A percentile compares a stretch with the other conserved stretches of the same genome.
phyloP scores from a whole-genome alignment of 2,888 invertebrate genomes.

The Cyaniris semiargus region DNA sequence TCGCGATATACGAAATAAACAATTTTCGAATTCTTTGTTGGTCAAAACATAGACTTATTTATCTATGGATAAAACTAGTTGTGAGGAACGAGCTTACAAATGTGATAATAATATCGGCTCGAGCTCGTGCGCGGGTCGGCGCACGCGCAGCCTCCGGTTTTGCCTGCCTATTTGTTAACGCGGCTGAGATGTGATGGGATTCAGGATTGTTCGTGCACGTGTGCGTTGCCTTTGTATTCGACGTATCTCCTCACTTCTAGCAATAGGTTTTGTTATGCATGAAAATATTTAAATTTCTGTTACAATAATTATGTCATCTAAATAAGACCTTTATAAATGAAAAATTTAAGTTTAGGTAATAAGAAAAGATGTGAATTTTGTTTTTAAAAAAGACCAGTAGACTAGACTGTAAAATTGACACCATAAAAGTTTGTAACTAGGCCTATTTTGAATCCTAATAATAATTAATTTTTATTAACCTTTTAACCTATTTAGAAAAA shows the following conservation, averaged over 20 bases:
- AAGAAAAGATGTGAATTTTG: too few species aligned
- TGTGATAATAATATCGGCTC: constrained; percentile 40
- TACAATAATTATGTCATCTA: neutral
- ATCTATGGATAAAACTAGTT: neutral
- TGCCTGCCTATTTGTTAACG: constrained; percentile 62
- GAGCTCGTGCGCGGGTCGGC: constrained; percentile 73
- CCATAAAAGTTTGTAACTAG: neutral
- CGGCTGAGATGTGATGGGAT: constrained; percentile 2
- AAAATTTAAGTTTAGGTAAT: neutral
- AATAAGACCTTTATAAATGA: neutral
- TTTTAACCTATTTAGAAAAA: too few species aligned
- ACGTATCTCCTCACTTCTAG: constrained; percentile 30
- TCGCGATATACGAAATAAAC: neutral
- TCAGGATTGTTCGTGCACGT: constrained; percentile 46
- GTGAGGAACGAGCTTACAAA: constrained; percentile 32
- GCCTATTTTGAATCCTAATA: neutral
- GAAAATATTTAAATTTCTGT: neutral
- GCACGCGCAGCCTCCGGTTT: constrained; percentile 76
- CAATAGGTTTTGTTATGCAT: neutral
- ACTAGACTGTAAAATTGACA: too few species aligned
- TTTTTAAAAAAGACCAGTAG: too few species aligned
- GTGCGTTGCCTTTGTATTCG: constrained; percentile 49
- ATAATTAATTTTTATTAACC: too few species aligned
- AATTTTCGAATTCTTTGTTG: neutral
- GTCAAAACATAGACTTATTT: neutral